Evolutionary conservation across 2,888 invertebrate species (phyloP), one percentile per base, ranked within the genome.

Genomic region (Alloscopus bannaensis): DNA sequence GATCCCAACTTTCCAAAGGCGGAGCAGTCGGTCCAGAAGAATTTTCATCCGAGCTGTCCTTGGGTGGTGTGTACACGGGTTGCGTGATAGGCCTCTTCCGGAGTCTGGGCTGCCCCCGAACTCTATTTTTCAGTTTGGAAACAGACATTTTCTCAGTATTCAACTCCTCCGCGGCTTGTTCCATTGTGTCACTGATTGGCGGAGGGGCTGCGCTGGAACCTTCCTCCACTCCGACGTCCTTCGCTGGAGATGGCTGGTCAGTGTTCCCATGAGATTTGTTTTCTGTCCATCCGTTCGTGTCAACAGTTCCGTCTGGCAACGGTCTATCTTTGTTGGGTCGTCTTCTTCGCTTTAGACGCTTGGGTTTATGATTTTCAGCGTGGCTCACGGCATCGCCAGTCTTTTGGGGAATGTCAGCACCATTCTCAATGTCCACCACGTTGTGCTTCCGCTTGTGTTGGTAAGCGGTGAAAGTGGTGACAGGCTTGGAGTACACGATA

Each of bases 121-220:
- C n/a, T n/a, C n/a, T n/a, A 2, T 18, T 59, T 42, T 20, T 64
- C 29, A 69, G 69, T 77, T 36, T 77, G 69, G 77, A 77, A 69
- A 70, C 57, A 64, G 70, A 64, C 64, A 69, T 70, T 64, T 57
- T 70, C 64, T 42, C 20, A 29, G 47, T 40, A 26, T 50, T 68
- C 11, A 68, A 59, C 50, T 76, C 47, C 47, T 76, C 69, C 16
- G 2, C 20, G n/a, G 52, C 1, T 29, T 52, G 11, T 45, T 45
- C 64, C 2, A 28, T 47, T 36, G 55, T 6, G n/a, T 52, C 36
- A 26, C 26, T 40, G 0, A 22, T 16, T 40, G 59, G 24, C 69
- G 69, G 69, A 69, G 69, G 52, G 50, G 69, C 28, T 60, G 26
- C 36, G 68, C 60, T 50, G 71, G 50, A 36, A 36, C 31, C 59